Evolutionary conservation across 2,113 vertebrate genomes (phyloP), one percentile per base, ranked within the genome.

Genomic region (Phoenicopterus ruber): DNA sequence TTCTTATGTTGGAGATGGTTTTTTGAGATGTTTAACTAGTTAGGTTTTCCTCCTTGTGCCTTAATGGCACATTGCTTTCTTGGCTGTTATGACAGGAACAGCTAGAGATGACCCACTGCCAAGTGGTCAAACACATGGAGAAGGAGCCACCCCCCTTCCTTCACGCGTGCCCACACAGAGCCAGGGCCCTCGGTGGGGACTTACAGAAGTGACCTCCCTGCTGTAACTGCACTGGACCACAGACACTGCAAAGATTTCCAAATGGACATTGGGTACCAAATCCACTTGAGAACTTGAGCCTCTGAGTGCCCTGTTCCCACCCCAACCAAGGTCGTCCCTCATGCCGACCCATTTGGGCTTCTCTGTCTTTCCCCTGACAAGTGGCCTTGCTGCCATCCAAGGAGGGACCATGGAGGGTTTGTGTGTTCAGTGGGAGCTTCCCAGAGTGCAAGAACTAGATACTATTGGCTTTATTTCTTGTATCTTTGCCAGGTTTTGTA

Each of bases 111-210:
- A 49, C 21, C 31, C 17, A 46, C 59, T 76, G 32, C 32, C 63
- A 63, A 61, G 18, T 17, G 16, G 71, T 26, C 32, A 70, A 92
- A 67, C 36, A 32, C 11, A 66, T 0, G 0, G 22, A 62, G 62
- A 31, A 88, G 18, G n/a, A 96, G 47, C 4, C 21, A 61, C 4
- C 4, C 3, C 8, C 9, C 7, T 70, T 63, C 63, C 31, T 78
- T 61, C 74, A 36, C 5, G 1, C 6, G 11, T 54, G 31, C 34
- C 69, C n/a, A 32, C 32, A 19, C 26, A 78, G 36, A 52, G 49
- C 38, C 29, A 55, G 42, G 15, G 11, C 13, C 8, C 28, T 82
- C 0, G 0, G 19, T n/a, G 31, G 28, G 26, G 19, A n/a, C 6
- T 46, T 42, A 28, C 2, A 71, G n/a, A 36, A 85, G 26, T 62